phyloP scores from a whole-genome alignment of 2,113 vertebrate species.

The Budorcas taxicolor region DNA sequence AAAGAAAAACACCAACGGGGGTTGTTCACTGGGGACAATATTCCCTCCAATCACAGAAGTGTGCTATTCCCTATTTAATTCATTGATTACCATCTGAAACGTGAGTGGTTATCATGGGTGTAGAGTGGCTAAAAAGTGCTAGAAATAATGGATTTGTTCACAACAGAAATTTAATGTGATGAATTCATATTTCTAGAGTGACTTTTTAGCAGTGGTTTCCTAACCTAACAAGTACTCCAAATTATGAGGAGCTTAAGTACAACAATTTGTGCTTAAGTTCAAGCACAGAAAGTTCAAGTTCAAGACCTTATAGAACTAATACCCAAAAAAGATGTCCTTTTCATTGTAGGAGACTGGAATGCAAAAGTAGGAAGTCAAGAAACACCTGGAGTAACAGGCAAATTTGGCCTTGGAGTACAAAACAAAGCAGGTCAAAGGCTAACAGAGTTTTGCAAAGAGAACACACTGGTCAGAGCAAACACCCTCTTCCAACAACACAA shows the following conservation, averaged over 20 bases:
- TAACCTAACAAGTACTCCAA: not conserved
- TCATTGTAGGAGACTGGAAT: too few species aligned
- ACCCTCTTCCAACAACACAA: too few species aligned
- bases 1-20: not conserved
- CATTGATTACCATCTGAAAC: not conserved
- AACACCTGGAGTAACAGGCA: too few species aligned
- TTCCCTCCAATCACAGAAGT: not conserved
- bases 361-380: too few species aligned
- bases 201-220: not conserved
- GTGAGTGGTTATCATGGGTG: not conserved
- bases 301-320: too few species aligned
- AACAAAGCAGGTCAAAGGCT: too few species aligned
- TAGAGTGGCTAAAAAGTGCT: not conserved
- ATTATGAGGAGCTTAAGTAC: not conserved
- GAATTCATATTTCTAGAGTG: not conserved
- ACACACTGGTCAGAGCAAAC: too few species aligned
- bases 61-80: not conserved
- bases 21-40: accelerated
- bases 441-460: too few species aligned
- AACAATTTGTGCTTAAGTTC: too few species aligned
- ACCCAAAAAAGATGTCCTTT: too few species aligned
- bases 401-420: too few species aligned
- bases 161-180: not conserved
- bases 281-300: too few species aligned
- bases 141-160: not conserved